A percentile compares a stretch with the other conserved stretches of the same genome.
Conservation (phyloP, 2,797 vertebrate species). For the Smutsia temminckii region DNA sequence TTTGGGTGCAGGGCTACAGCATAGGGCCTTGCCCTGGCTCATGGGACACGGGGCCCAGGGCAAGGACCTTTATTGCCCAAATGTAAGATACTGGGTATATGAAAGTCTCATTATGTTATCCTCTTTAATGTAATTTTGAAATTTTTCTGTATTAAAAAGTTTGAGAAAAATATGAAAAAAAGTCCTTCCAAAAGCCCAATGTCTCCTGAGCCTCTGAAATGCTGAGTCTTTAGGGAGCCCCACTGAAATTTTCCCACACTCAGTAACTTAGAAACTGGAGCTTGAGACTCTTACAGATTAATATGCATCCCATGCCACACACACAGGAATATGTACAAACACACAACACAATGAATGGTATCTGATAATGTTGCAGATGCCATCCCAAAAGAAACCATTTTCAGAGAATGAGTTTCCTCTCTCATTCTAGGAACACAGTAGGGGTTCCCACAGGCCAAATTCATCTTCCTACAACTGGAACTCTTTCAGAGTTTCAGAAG, state of each 20-base stretch:
- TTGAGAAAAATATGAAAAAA: not conserved
- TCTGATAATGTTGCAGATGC: not conserved
- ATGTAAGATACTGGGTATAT: not conserved
- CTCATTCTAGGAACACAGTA: not conserved
- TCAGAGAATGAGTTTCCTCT: not conserved
- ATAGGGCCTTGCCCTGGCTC: not conserved
- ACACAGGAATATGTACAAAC: not conserved
- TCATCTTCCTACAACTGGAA: slow-evolving; percentile 20
- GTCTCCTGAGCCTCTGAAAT: not conserved
- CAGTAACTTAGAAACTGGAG: not conserved
- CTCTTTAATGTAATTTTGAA: not conserved
- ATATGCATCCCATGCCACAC: not conserved
- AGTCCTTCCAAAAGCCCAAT: slow-evolving; percentile 12
- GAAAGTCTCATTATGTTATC: not conserved
- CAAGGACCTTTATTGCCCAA: not conserved
- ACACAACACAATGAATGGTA: not conserved
- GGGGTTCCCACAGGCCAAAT: not conserved
- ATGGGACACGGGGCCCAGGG: not conserved
- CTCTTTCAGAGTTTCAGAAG: not conserved
- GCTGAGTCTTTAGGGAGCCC: not conserved
- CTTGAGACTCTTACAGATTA: not conserved
- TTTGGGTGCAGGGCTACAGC: not conserved
- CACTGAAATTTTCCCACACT: not conserved
- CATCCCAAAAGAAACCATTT: not conserved
- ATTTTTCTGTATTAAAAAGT: slow-evolving; percentile 13